Conservation (phyloP, 1,140 invertebrate species). For the Sinonovacula constricta region DNA sequence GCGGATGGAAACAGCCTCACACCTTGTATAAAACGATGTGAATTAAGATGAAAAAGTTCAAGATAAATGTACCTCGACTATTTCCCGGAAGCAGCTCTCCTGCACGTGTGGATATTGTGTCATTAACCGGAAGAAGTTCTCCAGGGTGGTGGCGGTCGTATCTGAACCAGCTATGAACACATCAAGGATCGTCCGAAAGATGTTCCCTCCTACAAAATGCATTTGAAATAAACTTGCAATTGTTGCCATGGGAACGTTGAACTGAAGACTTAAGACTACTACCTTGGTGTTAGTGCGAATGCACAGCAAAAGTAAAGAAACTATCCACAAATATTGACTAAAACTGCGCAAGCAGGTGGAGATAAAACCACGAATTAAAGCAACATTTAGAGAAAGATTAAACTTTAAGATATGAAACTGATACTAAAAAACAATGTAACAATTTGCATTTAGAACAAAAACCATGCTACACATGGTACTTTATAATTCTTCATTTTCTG, state of each 20-base stretch:
- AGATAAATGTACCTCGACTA: conserved; percentile 81
- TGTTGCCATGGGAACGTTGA: too few relatives aligned
- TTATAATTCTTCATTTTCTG: too few relatives aligned
- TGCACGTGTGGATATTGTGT: conserved; percentile 87
- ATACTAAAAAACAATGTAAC: too few relatives aligned
- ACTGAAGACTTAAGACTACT: background rate
- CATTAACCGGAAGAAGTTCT: conserved; percentile 92
- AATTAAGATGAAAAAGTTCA: background rate
- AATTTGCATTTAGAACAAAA: too few relatives aligned
- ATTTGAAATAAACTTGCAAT: background rate
- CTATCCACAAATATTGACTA: too few relatives aligned
- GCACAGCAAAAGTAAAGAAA: background rate
- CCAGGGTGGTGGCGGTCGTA: conserved; percentile 89
- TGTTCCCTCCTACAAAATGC: conserved; percentile 42
- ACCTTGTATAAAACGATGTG: background rate
- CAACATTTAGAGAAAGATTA: too few relatives aligned
- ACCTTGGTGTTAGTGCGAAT: background rate
- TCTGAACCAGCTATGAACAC: conserved; percentile 95
- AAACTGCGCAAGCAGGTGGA: background rate
- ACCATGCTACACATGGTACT: too few relatives aligned
- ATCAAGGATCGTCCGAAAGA: conserved; percentile 80
- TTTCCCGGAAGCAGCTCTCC: conserved; percentile 89
- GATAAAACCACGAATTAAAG: background rate
- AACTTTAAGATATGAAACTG: too few relatives aligned
- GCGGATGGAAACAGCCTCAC: background rate